phyloP scores from a whole-genome alignment of 2,113 vertebrate species.

The Zootoca vivipara region DNA sequence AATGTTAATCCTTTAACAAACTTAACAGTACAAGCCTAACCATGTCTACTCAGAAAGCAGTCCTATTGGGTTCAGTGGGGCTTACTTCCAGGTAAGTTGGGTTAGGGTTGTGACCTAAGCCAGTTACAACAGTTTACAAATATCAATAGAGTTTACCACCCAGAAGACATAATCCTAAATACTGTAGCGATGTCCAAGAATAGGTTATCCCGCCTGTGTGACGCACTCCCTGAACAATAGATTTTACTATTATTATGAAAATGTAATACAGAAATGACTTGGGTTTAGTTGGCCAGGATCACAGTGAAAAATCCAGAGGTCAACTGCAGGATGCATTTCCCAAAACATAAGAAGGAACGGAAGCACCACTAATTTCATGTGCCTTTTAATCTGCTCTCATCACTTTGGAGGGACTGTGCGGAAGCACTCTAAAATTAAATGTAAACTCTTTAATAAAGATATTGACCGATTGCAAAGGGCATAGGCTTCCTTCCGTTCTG shows the following conservation, averaged over 20 bases:
- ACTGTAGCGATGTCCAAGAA: neutral
- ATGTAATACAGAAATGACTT: constrained; percentile 33
- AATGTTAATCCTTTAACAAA: too few species aligned
- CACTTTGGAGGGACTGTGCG: constrained; percentile 49
- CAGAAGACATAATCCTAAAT: neutral
- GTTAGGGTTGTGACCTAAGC: neutral
- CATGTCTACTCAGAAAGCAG: too few species aligned
- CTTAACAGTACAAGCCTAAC: too few species aligned
- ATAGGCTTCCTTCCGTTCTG: constrained; percentile 46
- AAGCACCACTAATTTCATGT: constrained; percentile 59
- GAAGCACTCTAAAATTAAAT: constrained; percentile 67
- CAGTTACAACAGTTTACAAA: neutral
- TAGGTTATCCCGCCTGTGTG: constrained; percentile 40
- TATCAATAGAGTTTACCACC: too few species aligned
- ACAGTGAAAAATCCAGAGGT: constrained; percentile 53
- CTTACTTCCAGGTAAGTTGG: too few species aligned
- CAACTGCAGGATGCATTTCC: constrained; percentile 50
- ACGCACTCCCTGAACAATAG: constrained; percentile 58
- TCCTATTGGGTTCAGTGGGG: too few species aligned
- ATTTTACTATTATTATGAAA: constrained; percentile 47
- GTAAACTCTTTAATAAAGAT: constrained; percentile 60
- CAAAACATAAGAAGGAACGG: constrained; percentile 53
- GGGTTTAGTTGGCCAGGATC: constrained; percentile 43
- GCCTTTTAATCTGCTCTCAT: constrained; percentile 66
- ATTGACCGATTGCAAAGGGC: constrained; percentile 60